phyloP scores from a whole-genome alignment of 2,888 invertebrate genomes.

The Quadroppia sp. region DNA sequence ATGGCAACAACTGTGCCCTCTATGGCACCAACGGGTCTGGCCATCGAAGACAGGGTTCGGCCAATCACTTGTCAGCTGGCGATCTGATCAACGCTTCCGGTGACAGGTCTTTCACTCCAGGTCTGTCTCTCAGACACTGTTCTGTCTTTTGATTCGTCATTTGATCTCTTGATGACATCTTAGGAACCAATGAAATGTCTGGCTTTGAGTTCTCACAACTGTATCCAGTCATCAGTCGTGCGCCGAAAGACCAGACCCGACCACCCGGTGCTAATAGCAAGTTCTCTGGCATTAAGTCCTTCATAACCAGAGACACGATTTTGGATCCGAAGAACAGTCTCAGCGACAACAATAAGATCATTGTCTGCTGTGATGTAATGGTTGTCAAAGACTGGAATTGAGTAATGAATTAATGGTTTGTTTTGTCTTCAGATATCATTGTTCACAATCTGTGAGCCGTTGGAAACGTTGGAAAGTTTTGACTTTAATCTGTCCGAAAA shows the following conservation, averaged over 20 bases:
- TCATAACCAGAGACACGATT: neutral
- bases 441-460: slow-evolving; percentile 12
- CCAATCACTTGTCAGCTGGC: neutral
- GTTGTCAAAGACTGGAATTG: too few species aligned
- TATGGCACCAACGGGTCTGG: neutral
- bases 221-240: neutral
- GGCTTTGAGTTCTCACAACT: slow-evolving; percentile 8
- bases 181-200: neutral
- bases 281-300: slow-evolving; percentile 22
- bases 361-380: neutral
- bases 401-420: neutral
- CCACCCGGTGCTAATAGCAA: neutral
- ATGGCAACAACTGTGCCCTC: too few species aligned
- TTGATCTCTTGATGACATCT: neutral
- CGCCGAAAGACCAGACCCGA: neutral
- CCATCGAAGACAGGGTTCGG: neutral
- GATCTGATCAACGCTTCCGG: neutral
- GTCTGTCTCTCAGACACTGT: neutral
- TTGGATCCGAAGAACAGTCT: neutral
- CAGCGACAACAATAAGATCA: slow-evolving; percentile 3
- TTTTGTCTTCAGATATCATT: neutral
- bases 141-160: neutral
- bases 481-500: slow-evolving; percentile 2
- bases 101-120: neutral
- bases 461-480: slow-evolving; percentile 13